phyloP scores from a whole-genome alignment of 2,888 invertebrate species.

The Incurvaria masculella region DNA sequence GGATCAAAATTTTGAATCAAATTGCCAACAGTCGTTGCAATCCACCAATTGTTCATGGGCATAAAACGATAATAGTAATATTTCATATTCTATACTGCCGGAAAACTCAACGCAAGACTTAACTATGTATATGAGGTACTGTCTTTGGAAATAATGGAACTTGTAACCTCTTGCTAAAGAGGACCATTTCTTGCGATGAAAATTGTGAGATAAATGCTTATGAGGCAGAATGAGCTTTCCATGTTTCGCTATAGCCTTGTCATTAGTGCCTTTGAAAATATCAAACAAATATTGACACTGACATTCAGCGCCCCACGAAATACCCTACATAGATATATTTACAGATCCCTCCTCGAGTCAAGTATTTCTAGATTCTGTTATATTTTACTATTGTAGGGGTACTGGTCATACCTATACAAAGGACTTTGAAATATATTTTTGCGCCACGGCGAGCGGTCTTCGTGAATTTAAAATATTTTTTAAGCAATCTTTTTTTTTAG shows the following conservation, averaged over 20 bases:
- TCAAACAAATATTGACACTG: too few species aligned
- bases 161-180: too few species aligned
- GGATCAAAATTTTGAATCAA: not conserved
- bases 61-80: not conserved
- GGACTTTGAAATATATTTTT: too few species aligned
- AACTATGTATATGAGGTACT: not conserved
- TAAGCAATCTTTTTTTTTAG: too few species aligned
- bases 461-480: too few species aligned
- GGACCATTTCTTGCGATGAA: too few species aligned
- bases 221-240: too few species aligned
- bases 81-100: not conserved
- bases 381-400: slow-evolving; percentile 48
- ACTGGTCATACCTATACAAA: slow-evolving; percentile 26
- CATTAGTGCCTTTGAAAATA: too few species aligned
- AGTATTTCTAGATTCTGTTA: slow-evolving; percentile 32
- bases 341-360: slow-evolving; percentile 31
- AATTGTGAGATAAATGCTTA: too few species aligned
- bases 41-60: slow-evolving; percentile 1
- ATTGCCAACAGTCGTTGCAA: not conserved
- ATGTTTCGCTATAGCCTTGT: too few species aligned
- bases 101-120: not conserved
- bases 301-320: not conserved
- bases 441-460: too few species aligned
- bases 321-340: slow-evolving; percentile 1
- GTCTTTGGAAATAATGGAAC: not conserved